Base-by-base conservation (phyloP, 2,888 invertebrate species). In the Machimus rusticus region DNA sequence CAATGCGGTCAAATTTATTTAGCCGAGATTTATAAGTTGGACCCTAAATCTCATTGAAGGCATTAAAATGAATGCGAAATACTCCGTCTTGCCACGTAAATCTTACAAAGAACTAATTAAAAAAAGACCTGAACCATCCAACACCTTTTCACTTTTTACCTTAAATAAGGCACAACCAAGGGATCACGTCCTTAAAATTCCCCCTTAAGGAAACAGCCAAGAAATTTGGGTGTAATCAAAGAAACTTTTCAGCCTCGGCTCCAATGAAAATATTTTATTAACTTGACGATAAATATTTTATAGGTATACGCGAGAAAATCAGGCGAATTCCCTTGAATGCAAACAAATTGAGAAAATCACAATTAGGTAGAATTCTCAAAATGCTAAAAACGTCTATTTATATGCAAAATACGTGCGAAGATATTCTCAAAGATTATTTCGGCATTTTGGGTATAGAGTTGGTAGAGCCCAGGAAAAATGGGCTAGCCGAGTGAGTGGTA, bases 321-420 rank as follows among this genome's bases (percentile, higher is more conserved):
- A 16, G 28, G 37, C 37, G 34, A 39, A 19, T 37, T 57, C 19
- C 28, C 55, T 88, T 89, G 89, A 89, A 90, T 89, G 88, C 88
- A 89, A 89, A 89, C 87, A 90, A 90, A 90, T 89, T 89, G 89
- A 89, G 89, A 89, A 89, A 89, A 89, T 90, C 89, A 89, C 88
- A 90, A 90, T 90, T 89, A 90, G 90, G 89, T 89, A 89, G 88
- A 89, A 88, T 89, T 90, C 89, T 89, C 88, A 88, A 88, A 87
- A 66, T 51, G 51, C 16, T 39, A 14, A 55, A 43, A 37, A 43
- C 57, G 9, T 31, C 43, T 39, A 86, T 86, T 86, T 86, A 78
- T 86, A 86, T 86, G 86, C 86, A 86, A 86, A 86, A 86, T 78
- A 78, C 86, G 86, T 86, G 57, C 66, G 46, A 55, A 66, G 74